Conservation (phyloP, 2,113 vertebrate genomes). For the Mustela lutreola region DNA sequence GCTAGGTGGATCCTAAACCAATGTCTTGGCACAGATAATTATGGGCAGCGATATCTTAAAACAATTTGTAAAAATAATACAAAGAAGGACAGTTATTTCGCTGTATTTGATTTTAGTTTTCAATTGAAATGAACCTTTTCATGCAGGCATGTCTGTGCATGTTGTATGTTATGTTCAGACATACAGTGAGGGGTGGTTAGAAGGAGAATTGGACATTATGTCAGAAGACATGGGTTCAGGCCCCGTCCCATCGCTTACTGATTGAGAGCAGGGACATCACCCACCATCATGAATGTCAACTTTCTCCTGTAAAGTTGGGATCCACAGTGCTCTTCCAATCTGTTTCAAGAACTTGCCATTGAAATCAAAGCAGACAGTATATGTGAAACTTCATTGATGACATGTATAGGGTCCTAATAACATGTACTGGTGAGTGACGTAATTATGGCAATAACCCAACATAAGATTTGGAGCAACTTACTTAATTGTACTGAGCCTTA, state of each 20-base stretch:
- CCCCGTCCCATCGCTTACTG: not conserved
- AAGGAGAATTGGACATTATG: rapidly evolving
- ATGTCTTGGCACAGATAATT: not conserved
- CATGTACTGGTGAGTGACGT: not conserved
- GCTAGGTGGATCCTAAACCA: not conserved
- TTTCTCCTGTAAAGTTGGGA: not conserved
- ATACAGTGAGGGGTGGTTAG: not conserved
- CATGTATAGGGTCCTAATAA: not conserved
- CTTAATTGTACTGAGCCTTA: not conserved
- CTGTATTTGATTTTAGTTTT: not conserved
- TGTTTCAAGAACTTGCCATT: not conserved
- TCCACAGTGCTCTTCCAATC: not conserved
- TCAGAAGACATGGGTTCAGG: not conserved
- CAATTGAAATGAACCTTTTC: not conserved
- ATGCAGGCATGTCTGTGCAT: rapidly evolving
- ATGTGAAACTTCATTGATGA: not conserved
- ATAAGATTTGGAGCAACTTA: not conserved
- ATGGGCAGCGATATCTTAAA: not conserved
- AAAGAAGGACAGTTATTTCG: not conserved
- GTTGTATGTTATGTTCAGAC: not conserved
- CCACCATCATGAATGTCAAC: not conserved
- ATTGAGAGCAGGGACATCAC: not conserved
- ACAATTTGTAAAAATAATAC: not conserved
- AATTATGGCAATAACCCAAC: not conserved
- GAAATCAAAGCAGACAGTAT: not conserved